Base-by-base conservation (phyloP, 2,797 vertebrate species). In the Antrozous pallidus region DNA sequence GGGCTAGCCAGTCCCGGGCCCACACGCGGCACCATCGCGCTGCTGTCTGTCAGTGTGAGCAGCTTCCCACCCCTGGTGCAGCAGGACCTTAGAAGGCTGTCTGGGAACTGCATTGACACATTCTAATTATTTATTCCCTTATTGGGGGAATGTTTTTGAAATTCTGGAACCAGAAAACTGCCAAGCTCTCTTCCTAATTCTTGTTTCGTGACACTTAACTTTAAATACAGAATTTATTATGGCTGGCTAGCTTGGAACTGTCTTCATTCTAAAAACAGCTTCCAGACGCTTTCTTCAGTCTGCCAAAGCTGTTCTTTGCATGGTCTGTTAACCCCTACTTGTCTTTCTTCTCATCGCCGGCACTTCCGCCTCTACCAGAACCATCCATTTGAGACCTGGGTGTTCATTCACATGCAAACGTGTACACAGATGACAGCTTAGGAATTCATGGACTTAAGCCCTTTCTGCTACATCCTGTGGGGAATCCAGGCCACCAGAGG, bases 41-140 rank as follows among this genome's bases (percentile, higher is more conserved):
- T 0, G 2, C 5, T 13, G 38, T 28, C 40, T 69, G 11, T 82
- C 31, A 4, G 12, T 38, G 2, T 26, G 24, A 88, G 67, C 24
- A 63, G 67, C 20, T 81, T 75, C 54, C 82, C 8, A 0, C 49
- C 33, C 18, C 58, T 16, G 12, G 20, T 8, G 28, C n/a, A 86
- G 40, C 36, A 83, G 45, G 65, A 38, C 36, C 33, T 85, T 20
- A 9, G 38, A 56, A 82, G 58, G n/a, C 6, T 79, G 28, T 87
- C 93, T 84, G 67, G 26, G 81, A 89, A 69, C 54, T 80, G 80
- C 24, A 71, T 42, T 91, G 79, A 78, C 86, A 90, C 78, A 38
- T 81, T 90, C 89, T 91, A 83, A 91, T 95, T 83, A 86, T 92
- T 88, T 87, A 54, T 78, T 80, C 61, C 58, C 77, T 97, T 88